Base-by-base conservation (phyloP, 1,140 invertebrate species). In the Scylla paramamosain region DNA sequence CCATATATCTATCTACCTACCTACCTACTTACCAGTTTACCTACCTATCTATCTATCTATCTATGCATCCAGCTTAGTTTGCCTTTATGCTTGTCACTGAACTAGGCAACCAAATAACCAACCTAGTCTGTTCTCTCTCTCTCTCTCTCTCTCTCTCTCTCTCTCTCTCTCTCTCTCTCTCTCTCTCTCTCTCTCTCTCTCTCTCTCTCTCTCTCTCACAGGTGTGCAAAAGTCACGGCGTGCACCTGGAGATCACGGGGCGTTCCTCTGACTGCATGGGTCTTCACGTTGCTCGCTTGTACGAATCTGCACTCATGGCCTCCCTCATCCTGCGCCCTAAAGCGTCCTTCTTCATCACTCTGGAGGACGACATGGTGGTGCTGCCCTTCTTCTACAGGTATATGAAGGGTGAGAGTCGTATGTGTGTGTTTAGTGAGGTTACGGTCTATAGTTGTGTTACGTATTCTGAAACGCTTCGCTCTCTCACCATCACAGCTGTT, bases 311-410 rank as follows among this genome's bases (percentile, higher is more conserved):
- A 45, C 83, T 95, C 48, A 77, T 6, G 0, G 84, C 94, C 28
- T 4, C 94, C n/a, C 94, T 92, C 91, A 88, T 95, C 52, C 91
- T 95, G 48, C 82, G 84, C 4, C 94, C 94, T 8, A 88, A 77
- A 86, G 91, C 91, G 0, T 10, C 52, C 32, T 92, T 92, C 83
- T 28, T 95, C 32, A 46, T 92, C 31, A 67, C 45, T 8, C 82
- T 95, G 10, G 94, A 95, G 82, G 94, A 95, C 48, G 94, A 95
- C 52, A 95, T 95, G 94, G n/a, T 46, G 84, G 91, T 95, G 67
- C 4, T 20, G 16, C 90, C 28, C 12, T 52, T 39, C 12, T 88
- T 95, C 83, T 95, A 92, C 91, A 92, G 94, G 94, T 95, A 46
- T n/a, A 46, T 8, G 7, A 29, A 0, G 45, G 32, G 83, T 52